These are phyloP conservation scores for Notamacropus eugenii DNA, from an alignment of 2,797 vertebrate species.

Conservation along the genomic window DNA sequence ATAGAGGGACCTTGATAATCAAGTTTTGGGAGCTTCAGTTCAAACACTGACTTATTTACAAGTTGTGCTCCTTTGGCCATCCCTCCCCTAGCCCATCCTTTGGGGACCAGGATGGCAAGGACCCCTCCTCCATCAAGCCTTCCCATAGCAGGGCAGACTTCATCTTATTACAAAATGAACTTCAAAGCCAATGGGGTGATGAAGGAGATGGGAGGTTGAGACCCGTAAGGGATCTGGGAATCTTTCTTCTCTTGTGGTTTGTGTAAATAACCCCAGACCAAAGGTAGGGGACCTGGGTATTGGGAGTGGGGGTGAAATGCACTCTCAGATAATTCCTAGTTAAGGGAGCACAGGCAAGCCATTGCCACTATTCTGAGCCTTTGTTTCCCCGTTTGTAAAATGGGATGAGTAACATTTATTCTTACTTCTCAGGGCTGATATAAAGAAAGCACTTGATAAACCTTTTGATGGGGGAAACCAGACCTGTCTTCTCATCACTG, in stretches of 20 bases:
- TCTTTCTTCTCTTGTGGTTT: background rate
- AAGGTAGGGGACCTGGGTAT: background rate
- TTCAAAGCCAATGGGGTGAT: background rate
- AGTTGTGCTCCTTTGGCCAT: background rate
- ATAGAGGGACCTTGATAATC: background rate
- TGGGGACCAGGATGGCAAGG: background rate
- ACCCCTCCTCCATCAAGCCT: conserved; percentile 24
- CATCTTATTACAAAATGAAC: background rate
- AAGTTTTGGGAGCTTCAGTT: background rate
- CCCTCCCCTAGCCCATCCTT: background rate
- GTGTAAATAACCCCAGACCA: background rate
- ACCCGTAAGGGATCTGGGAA: background rate
- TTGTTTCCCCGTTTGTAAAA: background rate
- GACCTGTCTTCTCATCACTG: background rate
- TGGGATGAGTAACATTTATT: background rate
- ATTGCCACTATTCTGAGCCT: background rate
- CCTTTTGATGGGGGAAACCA: background rate
- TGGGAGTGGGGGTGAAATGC: background rate
- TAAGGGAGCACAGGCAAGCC: background rate
- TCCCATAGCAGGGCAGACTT: background rate
- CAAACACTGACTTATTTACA: background rate
- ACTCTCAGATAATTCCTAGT: background rate
- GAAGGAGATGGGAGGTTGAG: background rate
- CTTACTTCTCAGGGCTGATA: background rate
- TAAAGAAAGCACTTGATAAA: background rate